Evolutionary conservation across 2,113 vertebrate species (phyloP), one percentile per base, ranked within the genome.

Genomic region (Ginglymostoma cirratum): DNA sequence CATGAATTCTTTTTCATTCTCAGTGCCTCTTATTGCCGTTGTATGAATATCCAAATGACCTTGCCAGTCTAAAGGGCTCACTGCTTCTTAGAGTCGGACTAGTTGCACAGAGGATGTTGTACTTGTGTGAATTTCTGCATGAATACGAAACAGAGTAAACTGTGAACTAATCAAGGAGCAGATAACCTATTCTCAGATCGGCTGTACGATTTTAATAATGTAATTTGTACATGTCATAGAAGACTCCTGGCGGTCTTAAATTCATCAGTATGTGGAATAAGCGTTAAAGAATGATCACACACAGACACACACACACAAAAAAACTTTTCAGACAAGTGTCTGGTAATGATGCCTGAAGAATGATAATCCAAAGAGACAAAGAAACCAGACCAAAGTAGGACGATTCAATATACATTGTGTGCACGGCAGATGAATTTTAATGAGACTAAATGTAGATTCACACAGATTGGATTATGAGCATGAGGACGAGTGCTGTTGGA

Each of bases 161-260:
- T 27, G 94, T 95, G 66, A 95, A 95, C 94, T 95, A 72, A 95
- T 95, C 66, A 95, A 30, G 12, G 27, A 65, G 38, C 69, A 45
- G 24, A 48, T 72, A 95, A 70, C 48, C 66, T 69, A 92, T 92
- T 66, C 61, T 65, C 89, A 92, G 94, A 70, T 95, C 69, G 69
- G 94, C 69, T 42, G 69, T 70, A 95, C 23, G 42, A 38, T 95
- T 95, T 95, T 95, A 95, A 95, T 95, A 95, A 95, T 95, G 94
- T 95, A 48, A 95, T 95, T 95, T 95, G 67, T 48, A 95, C 45
- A 52, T 52, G 42, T 52, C 94, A 72, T 95, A 15, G 45, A 70
- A 95, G 69, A 48, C 6, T 69, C 42, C 38, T 61, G 42, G 66
- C 19, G 38, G 69, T 70, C 69, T 70, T 72, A 95, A 72, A 72